Conservation (phyloP, 2,797 vertebrate genomes). For the Acanthornis magna region DNA sequence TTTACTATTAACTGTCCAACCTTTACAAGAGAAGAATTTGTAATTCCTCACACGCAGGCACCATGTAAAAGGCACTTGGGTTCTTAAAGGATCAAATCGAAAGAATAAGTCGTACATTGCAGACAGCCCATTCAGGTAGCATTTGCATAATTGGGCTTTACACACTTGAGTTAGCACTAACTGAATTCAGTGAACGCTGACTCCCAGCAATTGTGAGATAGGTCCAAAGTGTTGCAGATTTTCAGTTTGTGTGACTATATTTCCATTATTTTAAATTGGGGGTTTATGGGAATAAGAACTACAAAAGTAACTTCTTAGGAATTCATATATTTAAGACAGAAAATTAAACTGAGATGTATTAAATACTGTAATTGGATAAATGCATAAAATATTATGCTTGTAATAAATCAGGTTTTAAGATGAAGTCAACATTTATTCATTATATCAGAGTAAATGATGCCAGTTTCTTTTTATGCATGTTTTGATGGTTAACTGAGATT, state of each 20-base stretch:
- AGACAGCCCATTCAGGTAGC: neutral
- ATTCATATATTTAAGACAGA: neutral
- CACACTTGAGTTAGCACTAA: neutral
- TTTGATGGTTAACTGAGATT: neutral
- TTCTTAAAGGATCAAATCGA: neutral
- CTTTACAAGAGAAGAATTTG: neutral
- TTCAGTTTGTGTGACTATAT: neutral
- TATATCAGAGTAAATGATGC: neutral
- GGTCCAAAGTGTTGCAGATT: neutral
- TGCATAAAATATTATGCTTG: neutral
- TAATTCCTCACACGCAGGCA: neutral
- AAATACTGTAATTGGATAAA: neutral
- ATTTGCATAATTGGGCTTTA: neutral
- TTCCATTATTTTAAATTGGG: neutral
- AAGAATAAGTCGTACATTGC: neutral
- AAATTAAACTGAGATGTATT: neutral
- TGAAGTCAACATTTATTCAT: neutral
- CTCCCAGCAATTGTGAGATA: neutral
- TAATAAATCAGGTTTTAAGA: neutral
- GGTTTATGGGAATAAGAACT: neutral
- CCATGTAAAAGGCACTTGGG: neutral
- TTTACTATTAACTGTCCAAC: neutral
- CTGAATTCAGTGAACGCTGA: neutral
- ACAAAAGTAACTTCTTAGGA: neutral
- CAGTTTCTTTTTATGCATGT: neutral